Percentiles rank a stretch among this genome's conserved stretches.
phyloP scores from a whole-genome alignment of 1,140 invertebrate genomes.

The Lepidostoma basale region DNA sequence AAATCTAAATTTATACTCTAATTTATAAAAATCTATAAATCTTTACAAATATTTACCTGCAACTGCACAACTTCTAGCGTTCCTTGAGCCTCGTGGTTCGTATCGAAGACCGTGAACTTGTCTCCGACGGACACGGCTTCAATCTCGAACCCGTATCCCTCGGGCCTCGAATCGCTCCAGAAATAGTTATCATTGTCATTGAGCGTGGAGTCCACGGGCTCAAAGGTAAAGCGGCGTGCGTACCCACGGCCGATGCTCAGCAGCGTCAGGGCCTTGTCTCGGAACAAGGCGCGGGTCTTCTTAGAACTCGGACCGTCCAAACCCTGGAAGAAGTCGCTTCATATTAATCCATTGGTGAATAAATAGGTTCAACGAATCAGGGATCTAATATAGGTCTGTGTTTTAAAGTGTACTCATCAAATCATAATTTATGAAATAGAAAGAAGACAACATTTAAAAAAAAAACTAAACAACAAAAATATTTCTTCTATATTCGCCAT shows the following conservation, averaged over 20 bases:
- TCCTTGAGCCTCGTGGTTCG: constrained; percentile 66
- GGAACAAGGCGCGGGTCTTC: constrained; percentile 64
- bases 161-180: constrained; percentile 76
- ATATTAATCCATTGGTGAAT: constrained; percentile 19
- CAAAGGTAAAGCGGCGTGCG: constrained; percentile 75
- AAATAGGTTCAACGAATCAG: not conserved
- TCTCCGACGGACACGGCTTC: constrained; percentile 72
- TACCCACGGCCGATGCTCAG: constrained; percentile 76
- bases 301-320: constrained; percentile 54
- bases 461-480: too few relatives aligned
- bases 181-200: constrained; percentile 77
- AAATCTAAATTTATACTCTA: too few relatives aligned
- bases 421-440: too few relatives aligned
- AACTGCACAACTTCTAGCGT: constrained; percentile 67
- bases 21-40: not conserved
- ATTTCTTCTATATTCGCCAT: too few relatives aligned
- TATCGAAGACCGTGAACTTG: constrained; percentile 72
- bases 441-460: too few relatives aligned
- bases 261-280: constrained; percentile 68
- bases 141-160: constrained; percentile 76
- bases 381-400: not conserved
- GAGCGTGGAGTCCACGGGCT: constrained; percentile 64
- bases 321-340: constrained; percentile 53
- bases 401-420: not conserved
- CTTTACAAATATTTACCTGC: constrained; percentile 57